These are phyloP conservation scores for Manis javanica DNA, from an alignment of 2,797 vertebrate genomes.

Conservation along the genomic window DNA sequence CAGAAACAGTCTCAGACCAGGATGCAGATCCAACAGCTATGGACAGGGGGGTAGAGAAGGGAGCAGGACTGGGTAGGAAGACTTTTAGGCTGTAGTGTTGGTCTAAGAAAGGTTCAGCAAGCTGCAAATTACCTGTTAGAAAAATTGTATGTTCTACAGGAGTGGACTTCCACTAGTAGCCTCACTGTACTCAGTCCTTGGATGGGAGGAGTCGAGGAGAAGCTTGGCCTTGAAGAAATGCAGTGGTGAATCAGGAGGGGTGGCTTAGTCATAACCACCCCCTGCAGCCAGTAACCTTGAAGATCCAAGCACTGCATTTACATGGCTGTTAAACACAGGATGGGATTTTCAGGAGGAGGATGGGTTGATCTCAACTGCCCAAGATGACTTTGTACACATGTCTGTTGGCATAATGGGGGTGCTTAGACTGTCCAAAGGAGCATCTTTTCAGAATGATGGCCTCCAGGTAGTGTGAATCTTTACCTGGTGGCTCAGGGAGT, in stretches of 20 bases:
- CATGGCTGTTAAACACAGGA: background rate
- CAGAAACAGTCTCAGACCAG: background rate
- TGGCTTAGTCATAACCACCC: rapidly evolving
- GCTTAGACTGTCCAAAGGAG: background rate
- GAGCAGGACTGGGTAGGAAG: background rate
- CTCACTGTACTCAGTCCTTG: background rate
- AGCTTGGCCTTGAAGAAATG: background rate
- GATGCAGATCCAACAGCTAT: background rate
- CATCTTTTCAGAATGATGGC: background rate
- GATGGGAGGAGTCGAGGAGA: background rate
- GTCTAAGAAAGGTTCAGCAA: background rate
- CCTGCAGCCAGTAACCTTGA: background rate
- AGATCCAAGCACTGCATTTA: background rate
- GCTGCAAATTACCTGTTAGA: background rate
- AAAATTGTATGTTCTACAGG: background rate
- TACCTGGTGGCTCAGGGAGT: background rate
- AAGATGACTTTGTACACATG: background rate
- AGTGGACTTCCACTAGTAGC: background rate
- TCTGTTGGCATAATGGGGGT: background rate
- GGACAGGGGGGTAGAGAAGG: background rate
- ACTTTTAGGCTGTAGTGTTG: background rate
- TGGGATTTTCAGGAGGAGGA: background rate
- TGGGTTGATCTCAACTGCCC: background rate
- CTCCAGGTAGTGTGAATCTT: background rate
- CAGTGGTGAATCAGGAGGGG: rapidly evolving